Percentiles rank a stretch among this genome's conserved stretches.
phyloP scores from a whole-genome alignment of 2,797 vertebrate genomes.

The Nasua narica region DNA sequence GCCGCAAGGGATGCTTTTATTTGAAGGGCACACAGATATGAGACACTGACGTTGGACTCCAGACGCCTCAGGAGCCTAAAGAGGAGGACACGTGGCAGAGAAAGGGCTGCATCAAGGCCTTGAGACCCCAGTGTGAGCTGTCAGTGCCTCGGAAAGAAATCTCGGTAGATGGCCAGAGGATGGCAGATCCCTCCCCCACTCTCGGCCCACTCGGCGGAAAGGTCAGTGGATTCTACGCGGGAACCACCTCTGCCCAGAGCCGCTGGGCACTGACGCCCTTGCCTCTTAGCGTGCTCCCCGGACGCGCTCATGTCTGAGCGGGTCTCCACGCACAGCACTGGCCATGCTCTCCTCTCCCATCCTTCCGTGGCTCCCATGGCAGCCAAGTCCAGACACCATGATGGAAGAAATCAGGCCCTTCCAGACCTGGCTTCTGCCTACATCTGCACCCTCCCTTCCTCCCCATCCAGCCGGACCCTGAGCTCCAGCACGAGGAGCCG shows the following conservation, averaged over 20 bases:
- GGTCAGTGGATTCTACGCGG: not conserved
- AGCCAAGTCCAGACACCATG: not conserved
- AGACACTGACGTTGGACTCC: not conserved
- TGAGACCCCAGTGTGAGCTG: not conserved
- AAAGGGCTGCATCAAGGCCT: not conserved
- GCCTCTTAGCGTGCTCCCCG: not conserved
- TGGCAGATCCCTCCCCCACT: too few relatives aligned
- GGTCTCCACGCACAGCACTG: not conserved
- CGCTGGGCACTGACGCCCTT: not conserved
- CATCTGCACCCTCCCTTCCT: not conserved
- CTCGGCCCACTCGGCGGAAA: not conserved
- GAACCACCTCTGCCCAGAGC: not conserved
- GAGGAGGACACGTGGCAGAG: not conserved
- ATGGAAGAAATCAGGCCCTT: not conserved
- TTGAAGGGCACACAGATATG: not conserved
- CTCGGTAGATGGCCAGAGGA: not conserved
- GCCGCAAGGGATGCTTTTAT: not conserved
- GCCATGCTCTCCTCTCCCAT: not conserved
- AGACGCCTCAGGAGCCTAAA: not conserved
- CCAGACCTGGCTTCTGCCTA: not conserved
- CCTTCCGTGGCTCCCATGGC: rapidly evolving
- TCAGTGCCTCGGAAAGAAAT: not conserved
- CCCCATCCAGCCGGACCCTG: too few relatives aligned
- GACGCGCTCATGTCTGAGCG: not conserved
- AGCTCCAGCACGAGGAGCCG: not conserved